Evolutionary conservation across 2,888 invertebrate genomes (phyloP).

Genomic region (Drosophila diplacantha): DNA sequence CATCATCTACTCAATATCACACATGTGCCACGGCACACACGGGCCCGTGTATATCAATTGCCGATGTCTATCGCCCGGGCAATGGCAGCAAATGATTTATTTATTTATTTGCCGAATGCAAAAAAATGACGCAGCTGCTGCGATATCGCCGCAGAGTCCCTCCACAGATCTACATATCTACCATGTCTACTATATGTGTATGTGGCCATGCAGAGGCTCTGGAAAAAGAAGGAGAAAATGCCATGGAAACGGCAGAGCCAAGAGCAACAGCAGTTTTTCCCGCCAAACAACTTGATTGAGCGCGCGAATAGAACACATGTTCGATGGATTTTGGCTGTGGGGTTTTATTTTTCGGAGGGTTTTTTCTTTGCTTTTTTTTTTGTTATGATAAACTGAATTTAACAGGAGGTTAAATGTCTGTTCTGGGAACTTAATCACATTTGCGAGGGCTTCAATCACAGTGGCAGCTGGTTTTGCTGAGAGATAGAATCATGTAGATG

Average conservation of each 20-base stretch:
- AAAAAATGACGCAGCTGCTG: conserved; percentile 65
- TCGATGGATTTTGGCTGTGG: neutral
- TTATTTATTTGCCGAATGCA: conserved; percentile 69
- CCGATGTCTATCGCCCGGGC: conserved; percentile 35
- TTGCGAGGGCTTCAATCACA: neutral
- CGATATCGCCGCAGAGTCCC: conserved; percentile 26
- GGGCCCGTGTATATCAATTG: conserved; percentile 14
- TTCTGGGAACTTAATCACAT: conserved; percentile 1
- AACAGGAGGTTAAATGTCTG: neutral
- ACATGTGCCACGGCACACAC: neutral
- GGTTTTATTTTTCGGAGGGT: neutral
- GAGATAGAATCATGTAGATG: neutral
- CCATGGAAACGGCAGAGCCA: conserved; percentile 5
- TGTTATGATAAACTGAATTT: too few species aligned
- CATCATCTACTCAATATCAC: conserved; percentile 28
- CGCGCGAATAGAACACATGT: conserved; percentile 38
- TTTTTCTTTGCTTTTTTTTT: neutral
- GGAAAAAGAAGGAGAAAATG: conserved; percentile 16
- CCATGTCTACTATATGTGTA: neutral
- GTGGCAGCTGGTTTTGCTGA: neutral
- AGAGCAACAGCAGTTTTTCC: conserved; percentile 14
- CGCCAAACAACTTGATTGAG: conserved; percentile 39
- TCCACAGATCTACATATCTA: neutral
- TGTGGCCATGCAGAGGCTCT: conserved; percentile 11
- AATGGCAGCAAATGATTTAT: conserved; percentile 61